These are phyloP conservation scores for Hirtodrosophila alboralis DNA, from an alignment of 2,888 invertebrate genomes.

Conservation along the genomic window DNA sequence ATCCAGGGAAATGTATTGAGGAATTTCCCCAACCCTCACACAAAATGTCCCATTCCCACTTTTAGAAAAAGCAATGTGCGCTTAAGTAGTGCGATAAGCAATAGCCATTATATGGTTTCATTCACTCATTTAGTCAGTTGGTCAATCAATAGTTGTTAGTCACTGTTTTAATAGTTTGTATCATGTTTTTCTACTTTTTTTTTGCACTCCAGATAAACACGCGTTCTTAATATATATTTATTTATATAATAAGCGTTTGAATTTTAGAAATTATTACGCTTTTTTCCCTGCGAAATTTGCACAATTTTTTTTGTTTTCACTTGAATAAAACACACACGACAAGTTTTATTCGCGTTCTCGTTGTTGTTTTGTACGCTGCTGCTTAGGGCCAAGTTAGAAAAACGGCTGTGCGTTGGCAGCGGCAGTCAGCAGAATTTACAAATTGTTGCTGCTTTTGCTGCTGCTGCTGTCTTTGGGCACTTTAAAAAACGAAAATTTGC, in stretches of 20 bases:
- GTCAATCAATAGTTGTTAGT: constrained; percentile 28
- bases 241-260: constrained; percentile 30
- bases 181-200: constrained; percentile 8
- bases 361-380: constrained; percentile 36
- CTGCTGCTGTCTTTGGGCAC: constrained; percentile 46
- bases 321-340: constrained; percentile 43
- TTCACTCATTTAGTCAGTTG: constrained; percentile 24
- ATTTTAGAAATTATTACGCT: constrained; percentile 43
- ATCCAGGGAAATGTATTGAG: constrained; percentile 7
- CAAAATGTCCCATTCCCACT: constrained; percentile 2
- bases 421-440: constrained; percentile 60
- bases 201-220: constrained; percentile 53
- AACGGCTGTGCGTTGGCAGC: constrained; percentile 59
- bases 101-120: constrained; percentile 37
- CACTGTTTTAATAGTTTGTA: constrained; percentile 19
- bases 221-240: constrained; percentile 7
- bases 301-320: constrained; percentile 42
- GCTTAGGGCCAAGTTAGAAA: constrained; percentile 67
- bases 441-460: constrained; percentile 48
- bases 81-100: constrained; percentile 27
- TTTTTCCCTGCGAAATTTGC: constrained; percentile 43
- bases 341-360: constrained; percentile 39
- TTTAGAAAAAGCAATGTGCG: too few relatives aligned
- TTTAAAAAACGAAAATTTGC: constrained; percentile 45
- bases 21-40: not conserved